Evolutionary conservation across 2,113 vertebrate species (phyloP), one percentile per base, ranked within the genome.

Genomic region (Mormyrus iriodes): DNA sequence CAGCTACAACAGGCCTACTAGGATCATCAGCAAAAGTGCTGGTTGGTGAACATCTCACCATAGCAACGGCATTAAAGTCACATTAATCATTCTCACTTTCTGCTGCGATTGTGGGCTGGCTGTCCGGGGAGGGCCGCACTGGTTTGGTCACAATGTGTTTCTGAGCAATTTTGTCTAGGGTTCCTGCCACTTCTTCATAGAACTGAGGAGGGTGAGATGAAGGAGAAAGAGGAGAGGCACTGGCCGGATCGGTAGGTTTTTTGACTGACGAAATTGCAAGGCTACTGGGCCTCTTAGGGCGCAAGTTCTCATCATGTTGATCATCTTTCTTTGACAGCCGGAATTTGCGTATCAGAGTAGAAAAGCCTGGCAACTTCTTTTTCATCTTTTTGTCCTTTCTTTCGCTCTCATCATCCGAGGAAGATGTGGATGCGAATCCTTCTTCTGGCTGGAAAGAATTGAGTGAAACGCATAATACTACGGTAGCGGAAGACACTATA

Each of bases 131-230:
- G 51, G 73, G 35, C 49, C 79, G 35, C 9, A 10, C 76, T 5
- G 0, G 12, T 88, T 24, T 94, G 88, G 91, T 94, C 17, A 91
- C 55, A 13, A 91, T 94, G 87, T 88, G 86, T 88, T 87, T 93
- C 84, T 92, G 91, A 35, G 94, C 95, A 2, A 96, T 94, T 90
- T 91, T 90, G 21, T 94, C 94, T 91, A 96, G 91, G 35, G 90
- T 94, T 88, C 93, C 90, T 27, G 95, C 95, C 19, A 96, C 93
- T 2, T 92, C 94, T 9, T 91, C 15, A 61, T 95, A 96, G 92
- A 96, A 95, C 42, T 92, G 90, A 4, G 93, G 93, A 52, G 92
- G 89, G 53, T 95, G 94, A 2, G 69, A 95, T 95, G 48, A 27
- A 35, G 87, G 84, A 82, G n/a, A 88, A 3, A 82, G 27, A 19